Evolutionary conservation across 1,140 invertebrate genomes (phyloP).

Genomic region (Micrasema minimum): DNA sequence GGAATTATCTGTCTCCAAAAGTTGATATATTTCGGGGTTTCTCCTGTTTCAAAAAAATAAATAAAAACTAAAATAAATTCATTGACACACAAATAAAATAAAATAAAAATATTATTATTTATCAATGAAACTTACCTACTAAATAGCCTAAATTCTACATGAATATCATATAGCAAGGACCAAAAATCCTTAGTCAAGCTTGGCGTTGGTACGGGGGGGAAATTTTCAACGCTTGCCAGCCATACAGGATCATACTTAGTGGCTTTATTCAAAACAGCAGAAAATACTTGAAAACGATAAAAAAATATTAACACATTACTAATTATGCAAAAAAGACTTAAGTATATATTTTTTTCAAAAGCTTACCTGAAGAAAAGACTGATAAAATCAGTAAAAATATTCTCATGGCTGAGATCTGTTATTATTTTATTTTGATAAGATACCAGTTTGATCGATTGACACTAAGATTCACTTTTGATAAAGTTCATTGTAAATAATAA

Average conservation of each 20-base stretch:
- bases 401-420: not conserved
- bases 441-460: too few relatives aligned
- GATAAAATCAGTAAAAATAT: conserved; percentile 17
- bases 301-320: conserved; percentile 1
- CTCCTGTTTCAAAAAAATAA: conserved; percentile 54
- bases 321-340: too few relatives aligned
- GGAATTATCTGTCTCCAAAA: conserved; percentile 62
- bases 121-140: conserved; percentile 56
- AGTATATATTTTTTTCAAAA: too few relatives aligned
- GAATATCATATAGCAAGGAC: conserved; percentile 60
- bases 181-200: conserved; percentile 57
- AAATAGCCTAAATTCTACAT: conserved; percentile 63
- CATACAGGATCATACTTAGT: conserved; percentile 65
- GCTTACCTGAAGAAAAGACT: conserved; percentile 10
- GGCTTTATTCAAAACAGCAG: conserved; percentile 60
- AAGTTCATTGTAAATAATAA: too few relatives aligned
- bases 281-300: conserved; percentile 49
- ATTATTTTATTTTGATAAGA: too few relatives aligned
- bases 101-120: conserved; percentile 8
- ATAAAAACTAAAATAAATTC: not conserved
- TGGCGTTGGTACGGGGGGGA: conserved; percentile 53
- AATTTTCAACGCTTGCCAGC: conserved; percentile 62
- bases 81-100: conserved; percentile 15
- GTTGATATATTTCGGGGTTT: conserved; percentile 62
- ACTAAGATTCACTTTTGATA: too few relatives aligned